Base-by-base conservation (phyloP, 1,140 invertebrate genomes). In the Bicyclus anynana region DNA sequence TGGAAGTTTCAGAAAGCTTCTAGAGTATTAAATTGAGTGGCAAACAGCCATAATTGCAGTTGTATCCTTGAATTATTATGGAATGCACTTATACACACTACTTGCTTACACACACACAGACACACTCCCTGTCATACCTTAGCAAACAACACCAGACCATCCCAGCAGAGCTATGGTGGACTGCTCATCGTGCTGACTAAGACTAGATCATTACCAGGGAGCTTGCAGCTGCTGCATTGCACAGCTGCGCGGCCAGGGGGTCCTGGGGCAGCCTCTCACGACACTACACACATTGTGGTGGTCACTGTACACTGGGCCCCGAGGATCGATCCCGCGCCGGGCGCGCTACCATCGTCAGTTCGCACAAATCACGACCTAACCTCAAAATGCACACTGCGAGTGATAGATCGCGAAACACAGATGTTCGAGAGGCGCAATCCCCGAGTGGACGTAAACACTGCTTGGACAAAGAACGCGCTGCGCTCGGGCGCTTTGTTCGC, bases 301-400 rank as follows among this genome's bases (percentile, higher is more conserved):
- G 63, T 71, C 68, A 71, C 63, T 67, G 49, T 51, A 69, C 70
- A 67, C 64, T 63, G 27, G 40, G 63, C 47, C 55, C 46, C 7
- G 38, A 44, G 18, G 54, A 60, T 60, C 51, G 42, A 60, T 60
- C 49, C 26, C 50, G 48, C 23, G 35, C 21, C 62, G 52, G 47
- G 51, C 44, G 47, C 53, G 37, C 49, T 54, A 23, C 35, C 56
- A 37, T 62, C 60, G 57, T 62, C 62, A 17, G 56, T 27, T 55
- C 48, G 65, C 69, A 69, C 63, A 65, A 77, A 80, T 78, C 75
- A 75, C 77, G 72, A 77, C 72, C 80, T 87, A 87, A 87, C 84
- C 82, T 87, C 80, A 87, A 87, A 87, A 79, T 77, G 64, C 68
- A 79, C 74, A 83, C 69, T 69, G 72, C 72, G 75, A 77, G 74